phyloP scores from a whole-genome alignment of 2,888 invertebrate genomes.

The Dione vanillae region DNA sequence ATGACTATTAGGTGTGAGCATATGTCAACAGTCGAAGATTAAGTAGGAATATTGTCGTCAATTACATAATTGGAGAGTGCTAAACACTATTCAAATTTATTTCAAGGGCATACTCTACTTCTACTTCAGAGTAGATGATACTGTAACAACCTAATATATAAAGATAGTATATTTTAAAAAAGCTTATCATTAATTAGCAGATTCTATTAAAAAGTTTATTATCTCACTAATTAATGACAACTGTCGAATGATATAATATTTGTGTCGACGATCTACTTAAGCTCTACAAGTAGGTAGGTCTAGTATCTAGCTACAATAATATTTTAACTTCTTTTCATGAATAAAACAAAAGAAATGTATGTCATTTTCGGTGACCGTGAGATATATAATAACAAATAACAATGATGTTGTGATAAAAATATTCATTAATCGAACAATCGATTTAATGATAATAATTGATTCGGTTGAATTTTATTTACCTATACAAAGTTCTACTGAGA shows the following conservation, averaged over 20 bases:
- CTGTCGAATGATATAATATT: neutral
- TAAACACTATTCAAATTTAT: neutral
- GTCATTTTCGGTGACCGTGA: neutral
- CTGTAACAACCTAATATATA: neutral
- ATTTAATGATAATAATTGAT: slow-evolving; percentile 52
- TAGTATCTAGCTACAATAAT: neutral
- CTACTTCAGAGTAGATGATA: neutral
- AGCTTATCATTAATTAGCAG: too few species aligned
- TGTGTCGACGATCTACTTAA: slow-evolving; percentile 22
- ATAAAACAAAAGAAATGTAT: neutral
- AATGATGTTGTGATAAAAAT: neutral
- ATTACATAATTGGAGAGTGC: too few species aligned
- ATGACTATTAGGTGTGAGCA: neutral
- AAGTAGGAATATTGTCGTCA: neutral
- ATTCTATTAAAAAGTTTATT: too few species aligned
- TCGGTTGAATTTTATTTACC: slow-evolving; percentile 55
- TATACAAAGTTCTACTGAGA: slow-evolving; percentile 52
- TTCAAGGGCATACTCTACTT: neutral
- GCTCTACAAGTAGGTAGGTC: neutral
- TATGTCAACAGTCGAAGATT: neutral
- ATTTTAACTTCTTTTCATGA: neutral
- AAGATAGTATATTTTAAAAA: neutral
- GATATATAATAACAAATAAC: neutral
- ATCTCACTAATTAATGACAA: slow-evolving; percentile 10
- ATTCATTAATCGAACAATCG: neutral